Percentiles rank a stretch among this genome's conserved stretches.
phyloP scores from a whole-genome alignment of 2,113 vertebrate genomes.

The Astatotilapia flaviijosephi region DNA sequence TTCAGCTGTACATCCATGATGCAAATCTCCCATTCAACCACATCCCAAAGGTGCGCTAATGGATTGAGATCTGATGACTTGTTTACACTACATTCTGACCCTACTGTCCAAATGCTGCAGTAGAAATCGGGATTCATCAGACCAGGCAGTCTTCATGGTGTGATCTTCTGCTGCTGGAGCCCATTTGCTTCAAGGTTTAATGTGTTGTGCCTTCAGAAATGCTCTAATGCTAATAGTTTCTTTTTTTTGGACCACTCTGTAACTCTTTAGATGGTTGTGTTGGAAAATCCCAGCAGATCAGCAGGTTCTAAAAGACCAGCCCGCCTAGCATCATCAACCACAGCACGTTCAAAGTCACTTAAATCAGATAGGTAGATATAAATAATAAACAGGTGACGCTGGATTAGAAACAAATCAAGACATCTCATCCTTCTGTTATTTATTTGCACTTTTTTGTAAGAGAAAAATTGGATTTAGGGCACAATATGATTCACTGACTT shows the following conservation, averaged over 20 bases:
- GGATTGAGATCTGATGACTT: neutral
- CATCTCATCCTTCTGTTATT: slow-evolving; percentile 3
- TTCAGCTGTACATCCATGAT: neutral
- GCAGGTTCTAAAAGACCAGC: neutral
- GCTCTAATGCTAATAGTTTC: neutral
- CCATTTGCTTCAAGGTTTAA: neutral
- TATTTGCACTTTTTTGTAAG: slow-evolving; percentile 2
- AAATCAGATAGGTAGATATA: neutral
- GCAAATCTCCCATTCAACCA: neutral
- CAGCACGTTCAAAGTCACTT: neutral
- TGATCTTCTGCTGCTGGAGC: neutral
- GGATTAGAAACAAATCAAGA: neutral
- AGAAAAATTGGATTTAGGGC: slow-evolving; percentile 30
- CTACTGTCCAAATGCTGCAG: neutral
- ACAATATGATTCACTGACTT: slow-evolving; percentile 26
- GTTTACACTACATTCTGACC: neutral
- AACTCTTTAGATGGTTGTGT: neutral
- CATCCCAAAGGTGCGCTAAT: neutral
- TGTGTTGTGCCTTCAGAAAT: neutral
- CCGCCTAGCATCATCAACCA: neutral
- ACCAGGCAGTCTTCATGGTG: neutral
- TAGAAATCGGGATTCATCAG: neutral
- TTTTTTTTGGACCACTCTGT: neutral
- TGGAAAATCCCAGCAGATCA: neutral
- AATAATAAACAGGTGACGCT: neutral